Conservation (phyloP, 2,113 vertebrate species). For the Sinocyclocheilus anophthalmus region DNA sequence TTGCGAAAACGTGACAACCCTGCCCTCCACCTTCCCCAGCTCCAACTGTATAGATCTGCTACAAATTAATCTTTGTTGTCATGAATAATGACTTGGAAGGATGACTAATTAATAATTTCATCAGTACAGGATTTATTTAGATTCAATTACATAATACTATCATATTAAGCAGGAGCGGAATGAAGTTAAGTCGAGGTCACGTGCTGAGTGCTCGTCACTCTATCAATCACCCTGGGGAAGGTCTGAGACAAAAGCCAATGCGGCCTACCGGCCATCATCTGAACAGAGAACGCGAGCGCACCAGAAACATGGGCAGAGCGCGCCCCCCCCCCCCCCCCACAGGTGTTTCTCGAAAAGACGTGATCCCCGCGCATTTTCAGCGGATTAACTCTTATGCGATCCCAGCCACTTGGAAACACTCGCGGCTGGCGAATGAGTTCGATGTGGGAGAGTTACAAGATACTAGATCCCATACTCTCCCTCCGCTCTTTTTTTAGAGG, state of each 20-base stretch:
- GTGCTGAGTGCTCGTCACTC: conserved; percentile 62
- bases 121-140: too few species aligned
- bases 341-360: conserved; percentile 56
- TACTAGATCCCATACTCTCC: conserved; percentile 77
- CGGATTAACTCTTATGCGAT: conserved; percentile 50
- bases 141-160: neutral
- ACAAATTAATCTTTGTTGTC: too few species aligned
- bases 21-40: too few species aligned
- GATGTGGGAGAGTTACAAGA: conserved; percentile 78
- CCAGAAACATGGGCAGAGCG: conserved; percentile 63
- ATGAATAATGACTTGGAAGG: too few species aligned
- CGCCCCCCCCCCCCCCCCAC: too few species aligned
- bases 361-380: conserved; percentile 21
- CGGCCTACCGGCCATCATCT: conserved; percentile 74
- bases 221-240: conserved; percentile 61
- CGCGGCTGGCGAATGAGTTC: conserved; percentile 81
- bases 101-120: too few species aligned
- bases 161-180: neutral
- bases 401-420: conserved; percentile 75
- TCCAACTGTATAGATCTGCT: too few species aligned
- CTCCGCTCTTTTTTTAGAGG: conserved; percentile 50
- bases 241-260: conserved; percentile 73
- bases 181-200: conserved; percentile 66
- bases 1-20: too few species aligned
- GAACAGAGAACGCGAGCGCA: conserved; percentile 78